Base-by-base conservation (phyloP, 2,113 vertebrate species). In the Cyphomyrus discorhynchus region DNA sequence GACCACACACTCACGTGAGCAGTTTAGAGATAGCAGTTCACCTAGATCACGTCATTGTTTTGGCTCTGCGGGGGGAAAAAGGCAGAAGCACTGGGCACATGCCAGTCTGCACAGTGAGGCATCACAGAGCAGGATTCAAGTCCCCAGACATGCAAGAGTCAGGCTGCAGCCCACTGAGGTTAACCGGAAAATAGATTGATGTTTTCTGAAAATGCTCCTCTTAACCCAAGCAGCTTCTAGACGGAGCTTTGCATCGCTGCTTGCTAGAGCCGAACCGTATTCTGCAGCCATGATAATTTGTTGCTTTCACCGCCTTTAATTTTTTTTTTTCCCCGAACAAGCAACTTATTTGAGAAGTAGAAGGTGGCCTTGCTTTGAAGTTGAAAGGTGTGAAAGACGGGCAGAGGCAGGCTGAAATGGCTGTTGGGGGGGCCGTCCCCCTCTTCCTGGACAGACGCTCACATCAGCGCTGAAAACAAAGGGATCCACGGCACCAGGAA, bases 251-350 rank as follows among this genome's bases (percentile, higher is more conserved):
- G 27, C 5, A 46, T 8, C 39, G 88, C 49, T 11, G 70, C 5
- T 17, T 11, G 15, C 53, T 39, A 39, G 35, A 6, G 19, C 50
- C 5, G 10, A 10, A 35, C 49, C 35, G 5, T 94, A 94, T 93
- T 91, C 89, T 93, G 89, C 92, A 88, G 91, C 91, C 92, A 91
- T 91, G 74, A 88, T 87, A 90, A 92, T 94, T 95, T 94, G 93
- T 94, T 93, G 90, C 91, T 93, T 94, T 92, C 88, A 91, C 90
- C 42, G 90, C 92, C 92, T 93, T 92, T 94, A 94, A 10, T 9
- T 45, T 47, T 4, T 45, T 45, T 85, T 87, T 87, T 87, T 56
- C 13, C 93, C 92, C 94, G 95, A 46, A 53, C 31, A 89, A 6
- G 74, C 21, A 89, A 24, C 49, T 80, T 56, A 93, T 93, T 92